A percentile compares a stretch with the other conserved stretches of the same genome.
Evolutionary conservation across 1,140 invertebrate genomes (phyloP).

Genomic region (Dendrolimus punctatus): DNA sequence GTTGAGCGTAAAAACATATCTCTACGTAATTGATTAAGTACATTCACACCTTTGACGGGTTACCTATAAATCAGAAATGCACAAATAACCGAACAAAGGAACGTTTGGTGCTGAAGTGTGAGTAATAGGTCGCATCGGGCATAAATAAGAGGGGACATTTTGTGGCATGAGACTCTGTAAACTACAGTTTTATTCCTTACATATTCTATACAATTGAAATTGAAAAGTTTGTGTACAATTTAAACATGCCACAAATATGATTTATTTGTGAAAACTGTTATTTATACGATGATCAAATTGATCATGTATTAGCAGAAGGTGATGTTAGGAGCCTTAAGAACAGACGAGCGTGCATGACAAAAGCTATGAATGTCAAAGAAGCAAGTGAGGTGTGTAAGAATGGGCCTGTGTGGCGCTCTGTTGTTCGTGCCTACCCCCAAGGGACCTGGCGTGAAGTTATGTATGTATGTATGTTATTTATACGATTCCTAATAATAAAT

Average conservation of each 20-base stretch:
- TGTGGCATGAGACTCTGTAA: too few species aligned
- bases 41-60: slow-evolving; percentile 16
- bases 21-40: slow-evolving; percentile 10
- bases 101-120: slow-evolving; percentile 28
- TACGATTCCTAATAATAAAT: slow-evolving; percentile 7
- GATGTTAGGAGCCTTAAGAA: too few species aligned
- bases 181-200: not conserved
- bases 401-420: too few species aligned
- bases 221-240: slow-evolving; percentile 8
- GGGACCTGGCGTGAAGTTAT: too few species aligned
- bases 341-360: too few species aligned
- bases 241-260: slow-evolving; percentile 2
- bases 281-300: not conserved
- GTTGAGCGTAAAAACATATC: not conserved
- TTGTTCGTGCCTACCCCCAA: too few species aligned
- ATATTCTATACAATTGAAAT: not conserved
- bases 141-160: slow-evolving; percentile 9
- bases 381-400: too few species aligned
- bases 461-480: too few species aligned
- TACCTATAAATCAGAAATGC: slow-evolving; percentile 13
- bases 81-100: slow-evolving; percentile 24
- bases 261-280: too few species aligned
- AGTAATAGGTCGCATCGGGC: slow-evolving; percentile 24
- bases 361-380: too few species aligned
- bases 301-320: too few species aligned